Conservation (phyloP, 2,797 vertebrate genomes). For the Scolopax rusticola region DNA sequence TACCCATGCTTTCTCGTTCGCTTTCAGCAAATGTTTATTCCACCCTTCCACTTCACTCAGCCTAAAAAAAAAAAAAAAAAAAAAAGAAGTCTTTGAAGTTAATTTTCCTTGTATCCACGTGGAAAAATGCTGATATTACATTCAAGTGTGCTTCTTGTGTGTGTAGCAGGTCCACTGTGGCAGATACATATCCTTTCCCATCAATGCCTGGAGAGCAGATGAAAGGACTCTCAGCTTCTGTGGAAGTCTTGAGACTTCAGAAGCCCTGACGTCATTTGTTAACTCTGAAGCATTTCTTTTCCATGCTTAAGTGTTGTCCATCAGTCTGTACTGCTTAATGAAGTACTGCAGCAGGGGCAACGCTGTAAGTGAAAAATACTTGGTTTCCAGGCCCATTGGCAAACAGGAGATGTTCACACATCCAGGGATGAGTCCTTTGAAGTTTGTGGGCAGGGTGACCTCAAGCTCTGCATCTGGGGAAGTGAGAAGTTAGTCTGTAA, state of each 20-base stretch:
- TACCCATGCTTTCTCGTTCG: background rate
- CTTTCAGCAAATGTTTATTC: background rate
- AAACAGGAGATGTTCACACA: background rate
- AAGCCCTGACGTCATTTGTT: background rate
- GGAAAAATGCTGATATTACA: fast-evolving
- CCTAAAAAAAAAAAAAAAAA: background rate
- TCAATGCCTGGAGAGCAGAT: background rate
- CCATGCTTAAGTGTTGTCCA: fast-evolving
- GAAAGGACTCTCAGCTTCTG: background rate
- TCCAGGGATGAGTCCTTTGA: background rate
- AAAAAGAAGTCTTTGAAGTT: background rate
- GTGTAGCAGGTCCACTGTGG: background rate
- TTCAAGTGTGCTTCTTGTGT: background rate
- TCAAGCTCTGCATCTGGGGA: background rate
- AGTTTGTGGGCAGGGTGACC: background rate
- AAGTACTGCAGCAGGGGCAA: background rate
- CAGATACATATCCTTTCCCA: background rate
- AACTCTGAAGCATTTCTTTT: background rate
- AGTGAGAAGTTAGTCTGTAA: background rate
- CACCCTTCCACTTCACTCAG: background rate
- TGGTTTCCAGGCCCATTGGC: background rate
- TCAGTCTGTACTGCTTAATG: background rate
- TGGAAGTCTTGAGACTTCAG: background rate
- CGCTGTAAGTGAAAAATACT: background rate
- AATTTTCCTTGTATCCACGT: background rate